Percentiles rank a stretch among this genome's conserved stretches.
phyloP scores from a whole-genome alignment of 2,113 vertebrate genomes.

The Pomatostomus ruficeps region DNA sequence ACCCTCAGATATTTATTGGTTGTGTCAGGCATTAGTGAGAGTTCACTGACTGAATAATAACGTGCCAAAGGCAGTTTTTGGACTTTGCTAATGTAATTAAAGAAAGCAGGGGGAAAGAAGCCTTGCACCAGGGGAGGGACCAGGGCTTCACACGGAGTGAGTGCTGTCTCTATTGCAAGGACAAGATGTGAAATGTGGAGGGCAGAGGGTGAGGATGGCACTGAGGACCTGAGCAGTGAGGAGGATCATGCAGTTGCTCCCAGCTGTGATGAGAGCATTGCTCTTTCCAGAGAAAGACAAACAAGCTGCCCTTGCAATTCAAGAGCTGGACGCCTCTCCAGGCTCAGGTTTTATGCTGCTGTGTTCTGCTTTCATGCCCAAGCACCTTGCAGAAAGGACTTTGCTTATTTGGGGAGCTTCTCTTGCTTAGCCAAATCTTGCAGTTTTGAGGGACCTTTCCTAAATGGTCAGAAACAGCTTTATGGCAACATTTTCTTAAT shows the following conservation, averaged over 20 bases:
- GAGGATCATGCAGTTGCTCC: background rate
- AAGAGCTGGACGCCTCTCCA: background rate
- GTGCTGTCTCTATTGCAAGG: background rate
- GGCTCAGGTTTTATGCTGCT: background rate
- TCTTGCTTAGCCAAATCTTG: background rate
- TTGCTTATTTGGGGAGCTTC: background rate
- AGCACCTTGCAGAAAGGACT: background rate
- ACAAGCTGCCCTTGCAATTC: background rate
- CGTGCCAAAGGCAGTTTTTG: conserved; percentile 29
- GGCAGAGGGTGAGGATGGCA: background rate
- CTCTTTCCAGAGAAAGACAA: background rate
- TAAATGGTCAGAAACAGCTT: background rate
- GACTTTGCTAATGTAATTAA: conserved; percentile 43
- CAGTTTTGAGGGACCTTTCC: background rate
- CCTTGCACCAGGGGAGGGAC: background rate
- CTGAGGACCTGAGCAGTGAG: background rate
- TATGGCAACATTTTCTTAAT: background rate
- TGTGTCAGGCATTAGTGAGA: conserved; percentile 61
- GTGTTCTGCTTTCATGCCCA: background rate
- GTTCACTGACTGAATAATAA: conserved; percentile 56
- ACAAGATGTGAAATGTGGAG: background rate
- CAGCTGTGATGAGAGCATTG: background rate
- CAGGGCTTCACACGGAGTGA: rapidly evolving
- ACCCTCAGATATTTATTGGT: conserved; percentile 1
- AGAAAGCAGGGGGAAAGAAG: background rate